These are phyloP conservation scores for Spongilla lacustris DNA, from an alignment of 37 sponge, comb jelly and placozoan genomes.

Conservation along the genomic window DNA sequence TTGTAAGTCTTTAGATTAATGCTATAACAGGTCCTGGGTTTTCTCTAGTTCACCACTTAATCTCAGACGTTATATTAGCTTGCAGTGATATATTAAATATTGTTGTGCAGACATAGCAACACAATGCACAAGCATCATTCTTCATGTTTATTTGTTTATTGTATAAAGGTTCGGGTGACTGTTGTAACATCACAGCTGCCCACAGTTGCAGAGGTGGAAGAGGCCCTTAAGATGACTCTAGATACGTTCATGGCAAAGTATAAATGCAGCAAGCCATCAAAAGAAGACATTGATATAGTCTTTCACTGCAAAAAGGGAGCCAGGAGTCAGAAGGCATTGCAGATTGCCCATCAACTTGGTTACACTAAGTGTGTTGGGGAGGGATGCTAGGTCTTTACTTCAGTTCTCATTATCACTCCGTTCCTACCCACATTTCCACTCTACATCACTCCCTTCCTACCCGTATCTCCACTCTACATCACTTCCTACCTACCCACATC, in stretches of 20 bases:
- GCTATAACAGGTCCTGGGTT: too few relatives aligned
- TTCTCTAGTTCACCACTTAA: too few relatives aligned
- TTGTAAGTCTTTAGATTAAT: too few relatives aligned
- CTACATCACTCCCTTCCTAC: too few relatives aligned
- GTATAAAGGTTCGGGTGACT: neutral
- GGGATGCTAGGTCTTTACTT: neutral
- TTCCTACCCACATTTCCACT: too few relatives aligned
- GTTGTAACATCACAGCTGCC: neutral
- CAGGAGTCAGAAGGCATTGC: slow-evolving; percentile 72
- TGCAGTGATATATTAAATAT: too few relatives aligned
- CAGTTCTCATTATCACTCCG: neutral
- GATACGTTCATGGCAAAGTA: slow-evolving; percentile 64
- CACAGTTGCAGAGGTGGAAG: slow-evolving; percentile 76
- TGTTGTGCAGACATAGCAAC: too few relatives aligned
- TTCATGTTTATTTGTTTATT: too few relatives aligned
- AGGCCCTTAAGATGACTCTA: slow-evolving; percentile 52
- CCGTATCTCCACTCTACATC: too few relatives aligned
- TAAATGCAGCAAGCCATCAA: slow-evolving; percentile 50
- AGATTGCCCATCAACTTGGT: slow-evolving; percentile 70
- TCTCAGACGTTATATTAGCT: too few relatives aligned
- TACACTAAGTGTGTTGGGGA: slow-evolving; percentile 62
- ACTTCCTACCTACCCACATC: too few relatives aligned
- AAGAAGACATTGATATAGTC: slow-evolving; percentile 53
- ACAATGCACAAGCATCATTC: too few relatives aligned
- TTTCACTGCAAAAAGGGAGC: slow-evolving; percentile 80